phyloP scores from a whole-genome alignment of 2,113 vertebrate genomes.

The Dasyprocta punctata region DNA sequence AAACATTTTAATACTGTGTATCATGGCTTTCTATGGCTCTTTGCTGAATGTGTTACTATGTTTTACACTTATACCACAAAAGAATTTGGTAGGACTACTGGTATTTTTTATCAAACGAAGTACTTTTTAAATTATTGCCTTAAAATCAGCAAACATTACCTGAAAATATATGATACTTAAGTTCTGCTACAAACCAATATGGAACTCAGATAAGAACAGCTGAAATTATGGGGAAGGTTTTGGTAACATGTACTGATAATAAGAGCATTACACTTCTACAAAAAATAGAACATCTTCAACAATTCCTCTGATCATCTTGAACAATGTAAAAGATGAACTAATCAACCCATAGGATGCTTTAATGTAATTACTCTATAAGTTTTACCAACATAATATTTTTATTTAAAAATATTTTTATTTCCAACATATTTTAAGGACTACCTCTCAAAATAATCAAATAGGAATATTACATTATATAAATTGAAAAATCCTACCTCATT shows the following conservation, averaged over 20 bases:
- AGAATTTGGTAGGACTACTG: not conserved
- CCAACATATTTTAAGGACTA: constrained; percentile 24
- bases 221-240: not conserved
- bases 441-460: not conserved
- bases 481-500: constrained; percentile 91
- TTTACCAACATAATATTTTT: not conserved
- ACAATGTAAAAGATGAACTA: not conserved
- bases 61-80: not conserved
- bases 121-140: constrained; percentile 2
- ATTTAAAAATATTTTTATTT: constrained; percentile 19
- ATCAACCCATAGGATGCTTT: not conserved
- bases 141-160: not conserved
- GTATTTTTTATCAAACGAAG: not conserved
- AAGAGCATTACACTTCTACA: not conserved
- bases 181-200: not conserved
- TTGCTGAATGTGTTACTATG: not conserved
- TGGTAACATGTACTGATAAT: not conserved
- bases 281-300: not conserved
- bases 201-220: not conserved
- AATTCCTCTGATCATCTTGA: not conserved
- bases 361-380: not conserved
- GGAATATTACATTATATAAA: not conserved
- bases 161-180: constrained; percentile 13
- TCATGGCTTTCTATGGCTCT: not conserved
- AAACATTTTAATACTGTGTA: not conserved